phyloP scores from a whole-genome alignment of 2,113 vertebrate species.

The Trematomus loennbergii region DNA sequence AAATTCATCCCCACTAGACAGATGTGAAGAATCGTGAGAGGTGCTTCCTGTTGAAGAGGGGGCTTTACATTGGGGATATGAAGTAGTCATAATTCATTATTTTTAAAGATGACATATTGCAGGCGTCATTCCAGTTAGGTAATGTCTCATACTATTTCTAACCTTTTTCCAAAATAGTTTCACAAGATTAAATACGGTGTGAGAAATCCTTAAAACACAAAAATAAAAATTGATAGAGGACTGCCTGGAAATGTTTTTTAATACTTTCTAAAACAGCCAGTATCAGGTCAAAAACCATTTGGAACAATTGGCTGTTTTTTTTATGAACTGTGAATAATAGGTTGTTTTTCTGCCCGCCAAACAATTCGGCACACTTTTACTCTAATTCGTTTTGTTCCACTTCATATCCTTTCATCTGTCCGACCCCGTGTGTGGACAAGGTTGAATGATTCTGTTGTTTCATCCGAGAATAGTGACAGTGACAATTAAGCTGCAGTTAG shows the following conservation, averaged over 20 bases:
- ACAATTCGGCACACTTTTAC: slow-evolving; percentile 12
- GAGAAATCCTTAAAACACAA: slow-evolving; percentile 18
- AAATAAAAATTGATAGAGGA: slow-evolving; percentile 4
- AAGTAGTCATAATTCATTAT: slow-evolving; percentile 21
- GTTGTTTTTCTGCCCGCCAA: slow-evolving; percentile 12
- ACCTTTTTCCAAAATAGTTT: slow-evolving; percentile 15
- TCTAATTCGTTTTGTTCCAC: slow-evolving; percentile 33
- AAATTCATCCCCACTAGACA: background rate
- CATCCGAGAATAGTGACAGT: slow-evolving; percentile 39
- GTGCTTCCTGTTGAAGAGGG: background rate
- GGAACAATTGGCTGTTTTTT: background rate
- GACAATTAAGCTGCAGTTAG: slow-evolving; percentile 58
- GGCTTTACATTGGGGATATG: background rate
- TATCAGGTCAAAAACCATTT: background rate
- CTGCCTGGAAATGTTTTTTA: slow-evolving; percentile 8
- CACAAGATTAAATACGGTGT: slow-evolving; percentile 10
- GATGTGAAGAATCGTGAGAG: slow-evolving; percentile 9
- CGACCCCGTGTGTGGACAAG: slow-evolving; percentile 32
- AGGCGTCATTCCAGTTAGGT: slow-evolving; percentile 22
- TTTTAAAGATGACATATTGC: slow-evolving; percentile 27
- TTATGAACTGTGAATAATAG: background rate
- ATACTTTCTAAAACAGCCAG: background rate
- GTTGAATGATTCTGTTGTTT: slow-evolving; percentile 55
- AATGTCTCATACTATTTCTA: background rate
- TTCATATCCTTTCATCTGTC: slow-evolving; percentile 35